A percentile compares a stretch with the other conserved stretches of the same genome.
phyloP scores from a whole-genome alignment of 2,797 vertebrate genomes.

The Argentina silus region DNA sequence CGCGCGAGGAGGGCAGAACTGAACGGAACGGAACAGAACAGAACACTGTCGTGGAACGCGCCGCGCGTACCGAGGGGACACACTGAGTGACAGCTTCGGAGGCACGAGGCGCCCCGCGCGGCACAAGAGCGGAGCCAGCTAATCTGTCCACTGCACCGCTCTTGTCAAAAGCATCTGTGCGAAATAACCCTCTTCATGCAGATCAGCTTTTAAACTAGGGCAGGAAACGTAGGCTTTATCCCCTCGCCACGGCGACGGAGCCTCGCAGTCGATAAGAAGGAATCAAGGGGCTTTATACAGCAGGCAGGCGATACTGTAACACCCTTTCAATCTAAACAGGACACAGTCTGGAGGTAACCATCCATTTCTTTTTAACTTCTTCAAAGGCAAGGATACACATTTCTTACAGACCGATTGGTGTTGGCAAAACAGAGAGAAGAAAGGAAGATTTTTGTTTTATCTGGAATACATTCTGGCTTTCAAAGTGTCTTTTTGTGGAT shows the following conservation, averaged over 20 bases:
- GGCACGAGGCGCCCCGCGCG: conserved; percentile 56
- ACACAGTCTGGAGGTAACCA: conserved; percentile 23
- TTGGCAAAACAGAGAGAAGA: background rate
- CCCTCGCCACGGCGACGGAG: conserved; percentile 28
- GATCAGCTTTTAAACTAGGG: conserved; percentile 48
- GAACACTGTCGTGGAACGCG: conserved; percentile 49
- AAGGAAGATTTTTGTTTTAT: background rate
- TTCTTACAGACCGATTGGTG: background rate
- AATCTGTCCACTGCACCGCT: conserved; percentile 51
- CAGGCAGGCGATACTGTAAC: conserved; percentile 10
- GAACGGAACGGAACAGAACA: conserved; percentile 20
- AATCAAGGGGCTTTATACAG: conserved; percentile 34
- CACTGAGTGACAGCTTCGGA: conserved; percentile 64
- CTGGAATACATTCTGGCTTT: conserved; percentile 2
- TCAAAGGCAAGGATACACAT: background rate
- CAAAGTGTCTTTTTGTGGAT: background rate
- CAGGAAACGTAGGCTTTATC: conserved; percentile 46
- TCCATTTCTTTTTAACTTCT: conserved; percentile 32
- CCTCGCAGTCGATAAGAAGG: conserved; percentile 21
- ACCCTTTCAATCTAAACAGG: conserved; percentile 34
- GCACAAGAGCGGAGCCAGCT: conserved; percentile 53
- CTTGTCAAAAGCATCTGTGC: conserved; percentile 58
- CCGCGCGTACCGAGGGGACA: conserved; percentile 57
- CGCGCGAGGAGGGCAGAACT: conserved; percentile 41
- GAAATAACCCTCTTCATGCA: conserved; percentile 42